Percentiles rank a stretch among this genome's conserved stretches.
phyloP scores from a whole-genome alignment of 2,113 vertebrate genomes.

The Erpornis zantholeuca region DNA sequence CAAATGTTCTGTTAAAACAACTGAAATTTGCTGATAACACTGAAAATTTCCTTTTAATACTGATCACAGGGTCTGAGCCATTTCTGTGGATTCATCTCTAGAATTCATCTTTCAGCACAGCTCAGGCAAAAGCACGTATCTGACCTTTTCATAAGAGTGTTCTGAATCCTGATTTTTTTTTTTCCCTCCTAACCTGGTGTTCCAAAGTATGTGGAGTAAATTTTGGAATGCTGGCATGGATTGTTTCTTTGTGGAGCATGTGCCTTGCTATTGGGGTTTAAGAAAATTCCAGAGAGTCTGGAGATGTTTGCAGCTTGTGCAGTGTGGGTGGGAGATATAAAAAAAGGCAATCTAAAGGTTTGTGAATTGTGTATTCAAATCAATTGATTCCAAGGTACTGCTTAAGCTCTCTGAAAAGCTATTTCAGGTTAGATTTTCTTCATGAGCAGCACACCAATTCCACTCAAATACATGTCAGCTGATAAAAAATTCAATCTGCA shows the following conservation, averaged over 20 bases:
- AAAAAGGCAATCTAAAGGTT: not conserved
- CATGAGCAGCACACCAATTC: not conserved
- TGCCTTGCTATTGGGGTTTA: rapidly evolving
- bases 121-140: not conserved
- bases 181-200: not conserved
- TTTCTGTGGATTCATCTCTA: not conserved
- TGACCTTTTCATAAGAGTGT: not conserved
- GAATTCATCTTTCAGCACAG: not conserved
- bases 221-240: not conserved
- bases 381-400: not conserved
- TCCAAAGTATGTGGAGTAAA: not conserved
- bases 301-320: not conserved
- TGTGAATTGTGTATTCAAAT: not conserved
- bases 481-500: not conserved
- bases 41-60: not conserved
- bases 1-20: not conserved
- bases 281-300: not conserved
- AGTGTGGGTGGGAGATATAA: not conserved
- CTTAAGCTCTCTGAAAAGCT: not conserved
- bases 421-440: not conserved
- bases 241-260: not conserved
- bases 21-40: not conserved
- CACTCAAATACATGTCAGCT: not conserved
- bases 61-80: not conserved
- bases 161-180: not conserved